These are phyloP conservation scores for Zophobas atratus DNA, from an alignment of 1,140 invertebrate genomes.

Conservation along the genomic window DNA sequence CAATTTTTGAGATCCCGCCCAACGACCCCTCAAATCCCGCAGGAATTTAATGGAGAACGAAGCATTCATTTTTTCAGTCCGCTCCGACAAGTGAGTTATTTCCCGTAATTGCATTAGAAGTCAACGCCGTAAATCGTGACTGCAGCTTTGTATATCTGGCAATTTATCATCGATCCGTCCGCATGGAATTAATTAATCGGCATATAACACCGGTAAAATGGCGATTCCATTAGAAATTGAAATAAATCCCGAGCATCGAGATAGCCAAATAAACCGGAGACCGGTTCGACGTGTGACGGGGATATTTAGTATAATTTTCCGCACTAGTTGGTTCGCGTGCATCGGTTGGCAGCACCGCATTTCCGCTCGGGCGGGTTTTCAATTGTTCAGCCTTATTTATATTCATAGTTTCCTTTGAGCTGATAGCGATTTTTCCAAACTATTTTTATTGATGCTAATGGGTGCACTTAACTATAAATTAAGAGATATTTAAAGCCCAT, in stretches of 20 bases:
- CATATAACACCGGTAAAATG: conserved; percentile 39
- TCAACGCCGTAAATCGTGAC: conserved; percentile 25
- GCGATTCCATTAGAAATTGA: conserved; percentile 43
- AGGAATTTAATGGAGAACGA: background rate
- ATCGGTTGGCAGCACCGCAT: conserved; percentile 45
- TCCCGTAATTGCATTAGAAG: conserved; percentile 41
- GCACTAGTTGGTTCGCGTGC: conserved; percentile 51
- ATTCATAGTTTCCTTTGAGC: conserved; percentile 43
- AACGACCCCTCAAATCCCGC: no score
- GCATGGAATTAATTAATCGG: conserved; percentile 42
- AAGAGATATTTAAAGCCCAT: conserved; percentile 2
- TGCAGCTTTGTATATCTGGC: conserved; percentile 15
- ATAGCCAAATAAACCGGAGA: conserved; percentile 34
- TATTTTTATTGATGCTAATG: conserved; percentile 12
- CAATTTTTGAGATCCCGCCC: no score
- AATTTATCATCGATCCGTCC: conserved; percentile 40
- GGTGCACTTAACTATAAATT: background rate
- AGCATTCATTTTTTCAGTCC: conserved; percentile 10
- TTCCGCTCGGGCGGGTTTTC: conserved; percentile 55
- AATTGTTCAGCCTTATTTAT: conserved; percentile 54
- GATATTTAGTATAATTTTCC: conserved; percentile 54
- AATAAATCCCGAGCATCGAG: conserved; percentile 22
- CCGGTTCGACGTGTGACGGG: conserved; percentile 31
- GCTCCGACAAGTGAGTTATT: conserved; percentile 22
- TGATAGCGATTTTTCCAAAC: conserved; percentile 39